Conservation (phyloP, 2,888 invertebrate species). For the Spodoptera picta region DNA sequence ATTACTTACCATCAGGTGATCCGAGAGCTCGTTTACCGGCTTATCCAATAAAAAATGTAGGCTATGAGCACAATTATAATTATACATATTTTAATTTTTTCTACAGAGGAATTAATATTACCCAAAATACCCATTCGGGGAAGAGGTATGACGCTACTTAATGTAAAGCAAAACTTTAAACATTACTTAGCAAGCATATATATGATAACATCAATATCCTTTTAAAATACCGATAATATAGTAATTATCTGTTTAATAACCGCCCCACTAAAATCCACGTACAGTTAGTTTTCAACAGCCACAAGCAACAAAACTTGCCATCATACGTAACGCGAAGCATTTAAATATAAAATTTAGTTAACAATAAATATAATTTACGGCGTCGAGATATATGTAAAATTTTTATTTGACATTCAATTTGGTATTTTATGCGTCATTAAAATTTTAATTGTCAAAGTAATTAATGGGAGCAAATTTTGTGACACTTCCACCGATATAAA, state of each 20-base stretch:
- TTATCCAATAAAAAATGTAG: too few relatives aligned
- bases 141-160: too few relatives aligned
- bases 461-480: constrained; percentile 44
- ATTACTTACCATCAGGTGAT: too few relatives aligned
- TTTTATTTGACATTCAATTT: constrained; percentile 55
- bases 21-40: too few relatives aligned
- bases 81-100: too few relatives aligned
- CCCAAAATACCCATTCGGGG: too few relatives aligned
- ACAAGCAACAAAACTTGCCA: constrained; percentile 47
- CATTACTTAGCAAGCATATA: constrained; percentile 15
- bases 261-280: constrained; percentile 32
- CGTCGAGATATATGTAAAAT: constrained; percentile 50
- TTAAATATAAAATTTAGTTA: constrained; percentile 56
- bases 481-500: constrained; percentile 8
- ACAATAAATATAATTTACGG: constrained; percentile 59
- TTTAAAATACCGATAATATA: constrained; percentile 63
- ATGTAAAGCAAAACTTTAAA: constrained; percentile 3
- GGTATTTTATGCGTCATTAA: constrained; percentile 50
- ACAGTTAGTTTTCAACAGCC: constrained; percentile 51
- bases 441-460: constrained; percentile 45
- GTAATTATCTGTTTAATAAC: constrained; percentile 57
- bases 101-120: too few relatives aligned
- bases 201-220: constrained; percentile 10
- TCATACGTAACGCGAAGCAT: constrained; percentile 41
- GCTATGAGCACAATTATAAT: too few relatives aligned